phyloP scores from a whole-genome alignment of 1,140 invertebrate species.

The Mamestra configurata region DNA sequence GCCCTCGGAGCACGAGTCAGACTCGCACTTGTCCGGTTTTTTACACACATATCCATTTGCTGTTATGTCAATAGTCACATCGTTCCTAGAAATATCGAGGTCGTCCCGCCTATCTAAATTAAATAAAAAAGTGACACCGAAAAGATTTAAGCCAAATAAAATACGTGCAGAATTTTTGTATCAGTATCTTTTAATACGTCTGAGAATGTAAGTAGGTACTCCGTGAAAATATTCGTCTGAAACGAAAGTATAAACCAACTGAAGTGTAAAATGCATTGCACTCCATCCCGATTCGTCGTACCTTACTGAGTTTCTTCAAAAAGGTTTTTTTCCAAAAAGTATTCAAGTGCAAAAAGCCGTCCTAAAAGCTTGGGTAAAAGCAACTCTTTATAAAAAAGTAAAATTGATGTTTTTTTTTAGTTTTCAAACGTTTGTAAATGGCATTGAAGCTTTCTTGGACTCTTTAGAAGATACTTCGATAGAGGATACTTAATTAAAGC shows the following conservation, averaged over 20 bases:
- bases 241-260: neutral
- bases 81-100: too few species aligned
- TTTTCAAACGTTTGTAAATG: conserved; percentile 12
- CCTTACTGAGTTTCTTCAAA: neutral
- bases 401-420: neutral
- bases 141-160: too few species aligned
- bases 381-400: neutral
- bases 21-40: too few species aligned
- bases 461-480: neutral
- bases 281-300: neutral
- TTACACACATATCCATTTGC: too few species aligned
- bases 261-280: conserved; percentile 26
- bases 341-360: neutral
- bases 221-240: neutral
- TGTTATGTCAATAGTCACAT: too few species aligned
- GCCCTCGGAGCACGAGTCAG: too few species aligned
- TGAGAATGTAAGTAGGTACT: too few species aligned
- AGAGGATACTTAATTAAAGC: conserved; percentile 23
- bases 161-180: too few species aligned
- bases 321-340: neutral
- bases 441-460: neutral
- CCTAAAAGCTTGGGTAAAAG: conserved; percentile 11
- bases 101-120: too few species aligned
- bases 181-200: too few species aligned
- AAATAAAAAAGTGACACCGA: too few species aligned